Conservation (phyloP, 53 echinoderm and acorn worm genomes). For the Paracentrotus lividus region DNA sequence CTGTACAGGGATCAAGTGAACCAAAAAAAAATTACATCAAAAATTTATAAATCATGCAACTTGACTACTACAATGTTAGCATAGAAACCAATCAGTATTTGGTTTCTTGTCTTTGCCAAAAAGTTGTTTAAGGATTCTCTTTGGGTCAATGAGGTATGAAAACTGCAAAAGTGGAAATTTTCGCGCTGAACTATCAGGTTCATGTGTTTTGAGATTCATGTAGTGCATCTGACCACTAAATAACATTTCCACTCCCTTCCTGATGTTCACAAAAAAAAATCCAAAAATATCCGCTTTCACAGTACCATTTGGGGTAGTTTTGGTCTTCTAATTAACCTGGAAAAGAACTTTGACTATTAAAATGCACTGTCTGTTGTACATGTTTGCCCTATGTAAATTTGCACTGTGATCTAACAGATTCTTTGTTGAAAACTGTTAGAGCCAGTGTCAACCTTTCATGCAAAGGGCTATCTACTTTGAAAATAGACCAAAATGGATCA, state of each 20-base stretch:
- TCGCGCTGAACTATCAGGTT: no score
- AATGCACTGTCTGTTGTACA: not conserved
- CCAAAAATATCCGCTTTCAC: no score
- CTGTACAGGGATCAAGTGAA: conserved; percentile 7
- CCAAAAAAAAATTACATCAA: not conserved
- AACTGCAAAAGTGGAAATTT: no score
- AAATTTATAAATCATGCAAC: not conserved
- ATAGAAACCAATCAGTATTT: not conserved
- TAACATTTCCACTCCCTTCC: no score
- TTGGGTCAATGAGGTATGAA: no score
- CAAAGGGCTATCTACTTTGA: not conserved
- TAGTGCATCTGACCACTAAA: no score
- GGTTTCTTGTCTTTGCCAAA: not conserved
- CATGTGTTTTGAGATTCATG: not conserved
- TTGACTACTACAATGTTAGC: not conserved
- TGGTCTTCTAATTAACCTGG: not conserved
- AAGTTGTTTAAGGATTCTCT: not conserved
- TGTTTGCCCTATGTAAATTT: not conserved
- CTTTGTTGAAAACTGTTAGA: not conserved
- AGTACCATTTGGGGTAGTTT: not conserved
- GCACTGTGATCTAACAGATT: not conserved
- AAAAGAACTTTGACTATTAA: not conserved
- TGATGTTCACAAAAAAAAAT: no score
- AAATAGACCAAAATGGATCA: not conserved
- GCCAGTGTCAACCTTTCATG: not conserved